A percentile compares a stretch with the other conserved stretches of the same genome.
phyloP scores from a whole-genome alignment of 1,140 invertebrate species.

The Trachymyrmex septentrionalis region DNA sequence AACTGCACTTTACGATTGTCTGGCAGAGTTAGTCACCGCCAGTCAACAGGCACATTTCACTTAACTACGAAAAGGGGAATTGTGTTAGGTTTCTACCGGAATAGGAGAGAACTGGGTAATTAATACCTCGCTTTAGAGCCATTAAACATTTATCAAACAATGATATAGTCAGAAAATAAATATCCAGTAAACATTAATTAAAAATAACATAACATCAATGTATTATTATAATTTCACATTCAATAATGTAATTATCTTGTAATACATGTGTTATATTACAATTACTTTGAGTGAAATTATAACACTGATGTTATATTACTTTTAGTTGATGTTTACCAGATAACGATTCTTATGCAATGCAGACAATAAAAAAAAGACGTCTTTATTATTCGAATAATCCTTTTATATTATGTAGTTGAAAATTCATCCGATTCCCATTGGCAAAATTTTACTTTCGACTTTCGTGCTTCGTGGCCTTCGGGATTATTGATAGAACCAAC shows the following conservation, averaged over 20 bases:
- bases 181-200: too few relatives aligned
- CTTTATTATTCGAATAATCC: slow-evolving; percentile 12
- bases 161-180: slow-evolving; percentile 12
- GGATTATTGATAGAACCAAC: slow-evolving; percentile 86
- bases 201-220: too few relatives aligned
- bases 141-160: neutral
- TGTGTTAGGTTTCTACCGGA: slow-evolving; percentile 74
- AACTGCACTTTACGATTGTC: slow-evolving; percentile 75
- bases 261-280: too few relatives aligned
- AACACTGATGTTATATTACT: too few relatives aligned
- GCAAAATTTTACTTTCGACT: slow-evolving; percentile 68
- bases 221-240: too few relatives aligned
- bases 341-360: neutral
- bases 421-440: neutral
- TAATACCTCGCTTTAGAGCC: too few relatives aligned
- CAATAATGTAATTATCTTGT: too few relatives aligned
- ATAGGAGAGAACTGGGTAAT: neutral
- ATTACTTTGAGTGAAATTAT: too few relatives aligned
- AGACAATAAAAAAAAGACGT: neutral
- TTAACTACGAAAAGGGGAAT: slow-evolving; percentile 74
- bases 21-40: slow-evolving; percentile 75
- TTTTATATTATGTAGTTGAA: neutral
- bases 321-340: too few relatives aligned
- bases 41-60: slow-evolving; percentile 79
- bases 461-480: slow-evolving; percentile 86